A percentile compares a stretch with the other conserved stretches of the same genome.
Evolutionary conservation across 2,888 invertebrate genomes (phyloP).

Genomic region (Dynastes tityus): DNA sequence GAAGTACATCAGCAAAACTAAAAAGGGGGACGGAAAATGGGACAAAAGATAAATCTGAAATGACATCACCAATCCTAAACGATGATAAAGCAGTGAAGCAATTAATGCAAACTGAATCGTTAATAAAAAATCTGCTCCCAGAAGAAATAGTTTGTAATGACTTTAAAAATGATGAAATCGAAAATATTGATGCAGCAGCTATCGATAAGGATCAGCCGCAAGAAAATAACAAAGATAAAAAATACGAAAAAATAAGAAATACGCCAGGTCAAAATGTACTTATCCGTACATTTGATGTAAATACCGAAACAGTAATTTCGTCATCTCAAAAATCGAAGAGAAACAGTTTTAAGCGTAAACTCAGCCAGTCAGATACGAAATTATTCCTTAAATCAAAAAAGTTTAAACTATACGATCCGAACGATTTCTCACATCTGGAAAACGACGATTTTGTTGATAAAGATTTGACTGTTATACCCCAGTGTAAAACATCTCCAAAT

Average conservation of each 20-base stretch:
- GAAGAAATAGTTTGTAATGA: no score
- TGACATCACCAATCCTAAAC: no score
- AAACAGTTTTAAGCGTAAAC: slow-evolving; percentile 11
- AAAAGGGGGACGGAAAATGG: no score
- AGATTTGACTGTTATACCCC: no score
- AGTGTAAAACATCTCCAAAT: not conserved
- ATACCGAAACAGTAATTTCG: slow-evolving; percentile 19
- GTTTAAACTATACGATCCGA: slow-evolving; percentile 11
- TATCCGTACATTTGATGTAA: not conserved
- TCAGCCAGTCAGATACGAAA: slow-evolving; percentile 43
- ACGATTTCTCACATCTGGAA: slow-evolving; percentile 30
- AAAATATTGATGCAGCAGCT: not conserved
- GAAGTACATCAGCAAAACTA: no score
- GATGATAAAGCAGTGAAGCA: no score
- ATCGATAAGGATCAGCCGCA: not conserved
- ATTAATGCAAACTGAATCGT: no score
- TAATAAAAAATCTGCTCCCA: no score
- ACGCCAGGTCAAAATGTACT: not conserved
- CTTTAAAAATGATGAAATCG: no score
- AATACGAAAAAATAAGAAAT: not conserved
- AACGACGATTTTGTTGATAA: not conserved
- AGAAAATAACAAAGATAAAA: not conserved
- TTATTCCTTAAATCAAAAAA: slow-evolving; percentile 21
- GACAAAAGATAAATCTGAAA: no score
- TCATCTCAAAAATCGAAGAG: slow-evolving; percentile 1